Base-by-base conservation (phyloP, 1,140 invertebrate genomes). In the Asbolus verrucosus region DNA sequence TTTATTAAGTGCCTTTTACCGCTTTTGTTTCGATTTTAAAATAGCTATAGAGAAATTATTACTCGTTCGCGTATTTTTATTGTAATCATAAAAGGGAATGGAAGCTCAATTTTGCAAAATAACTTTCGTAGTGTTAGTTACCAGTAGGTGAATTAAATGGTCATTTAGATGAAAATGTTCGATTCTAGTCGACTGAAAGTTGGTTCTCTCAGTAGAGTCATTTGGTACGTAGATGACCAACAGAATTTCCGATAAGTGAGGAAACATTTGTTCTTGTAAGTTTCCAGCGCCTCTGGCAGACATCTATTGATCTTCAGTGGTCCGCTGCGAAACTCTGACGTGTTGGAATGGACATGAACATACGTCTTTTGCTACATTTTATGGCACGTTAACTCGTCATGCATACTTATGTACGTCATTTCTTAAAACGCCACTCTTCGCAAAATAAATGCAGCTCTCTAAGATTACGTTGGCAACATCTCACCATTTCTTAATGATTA, bases 221-320 rank as follows among this genome's bases (percentile, higher is more conserved):
- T 65, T 65, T 65, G 24, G 39, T 65, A 65, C 24, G 39, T 65
- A 43, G 36, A 67, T 67, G 46, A 54, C 30, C 36, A 41, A 59
- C 27, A 59, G 66, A 67, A 59, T 67, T 67, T 46, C 65, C 66
- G 50, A 67, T 67, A 67, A 54, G 43, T 59, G 27, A 27, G 50
- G 16, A 67, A 59, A 67, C 66, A 67, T 67, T 67, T 67, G 66
- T 67, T 67, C 46, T 67, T 67, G 66, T 67, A 60, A 67, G 43
- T 67, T 50, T 36, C 19, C 15, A 54, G 30, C 33, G 43, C 50
- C 54, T 50, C 46, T 50, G 46, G 38, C 66, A 67, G 46, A 67
- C 46, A 16, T 54, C 66, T 54, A 67, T 67, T 67, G 66, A 67
- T 67, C 46, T 67, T 60, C 46, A 67, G 61, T 41, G 61, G 61